phyloP scores from a whole-genome alignment of 2,888 invertebrate genomes.

The Pyralis farinalis region DNA sequence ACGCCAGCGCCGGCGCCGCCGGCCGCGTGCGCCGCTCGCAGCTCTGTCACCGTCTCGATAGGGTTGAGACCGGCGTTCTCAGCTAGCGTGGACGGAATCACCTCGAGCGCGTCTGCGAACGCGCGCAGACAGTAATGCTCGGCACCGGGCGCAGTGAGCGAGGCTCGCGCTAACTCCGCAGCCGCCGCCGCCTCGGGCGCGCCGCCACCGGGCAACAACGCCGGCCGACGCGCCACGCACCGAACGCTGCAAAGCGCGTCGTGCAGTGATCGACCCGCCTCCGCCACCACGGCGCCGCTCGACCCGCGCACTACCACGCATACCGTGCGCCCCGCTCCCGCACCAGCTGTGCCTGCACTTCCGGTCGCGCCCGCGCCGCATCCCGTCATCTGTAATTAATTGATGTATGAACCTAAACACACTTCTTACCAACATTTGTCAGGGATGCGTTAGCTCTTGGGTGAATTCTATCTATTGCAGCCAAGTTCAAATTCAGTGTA shows the following conservation, averaged over 20 bases:
- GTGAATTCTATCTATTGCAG: too few species aligned
- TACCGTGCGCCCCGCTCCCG: constrained; percentile 94
- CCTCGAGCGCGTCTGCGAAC: constrained; percentile 97
- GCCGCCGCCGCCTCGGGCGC: constrained; percentile 98
- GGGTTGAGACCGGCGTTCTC: constrained; percentile 88
- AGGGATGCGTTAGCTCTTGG: too few species aligned
- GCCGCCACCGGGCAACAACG: constrained; percentile 97
- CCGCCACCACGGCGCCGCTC: constrained; percentile 93
- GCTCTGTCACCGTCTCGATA: constrained; percentile 97
- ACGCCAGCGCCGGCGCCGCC: constrained; percentile 94
- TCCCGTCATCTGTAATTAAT: constrained; percentile 89
- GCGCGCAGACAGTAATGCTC: constrained; percentile 97
- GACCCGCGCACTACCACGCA: constrained; percentile 93
- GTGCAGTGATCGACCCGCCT: constrained; percentile 95
- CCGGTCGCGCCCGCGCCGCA: constrained; percentile 90
- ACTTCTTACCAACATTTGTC: too few species aligned
- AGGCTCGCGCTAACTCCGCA: constrained; percentile 88
- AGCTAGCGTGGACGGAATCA: constrained; percentile 71
- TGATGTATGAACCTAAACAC: too few species aligned
- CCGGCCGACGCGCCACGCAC: constrained; percentile 96
- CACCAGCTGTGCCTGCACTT: constrained; percentile 91
- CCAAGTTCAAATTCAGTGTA: too few species aligned
- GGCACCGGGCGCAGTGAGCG: constrained; percentile 93
- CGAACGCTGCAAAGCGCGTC: constrained; percentile 96
- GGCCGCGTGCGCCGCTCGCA: constrained; percentile 95